These are phyloP conservation scores for Selenia dentaria DNA, from an alignment of 2,888 invertebrate species.

Conservation along the genomic window DNA sequence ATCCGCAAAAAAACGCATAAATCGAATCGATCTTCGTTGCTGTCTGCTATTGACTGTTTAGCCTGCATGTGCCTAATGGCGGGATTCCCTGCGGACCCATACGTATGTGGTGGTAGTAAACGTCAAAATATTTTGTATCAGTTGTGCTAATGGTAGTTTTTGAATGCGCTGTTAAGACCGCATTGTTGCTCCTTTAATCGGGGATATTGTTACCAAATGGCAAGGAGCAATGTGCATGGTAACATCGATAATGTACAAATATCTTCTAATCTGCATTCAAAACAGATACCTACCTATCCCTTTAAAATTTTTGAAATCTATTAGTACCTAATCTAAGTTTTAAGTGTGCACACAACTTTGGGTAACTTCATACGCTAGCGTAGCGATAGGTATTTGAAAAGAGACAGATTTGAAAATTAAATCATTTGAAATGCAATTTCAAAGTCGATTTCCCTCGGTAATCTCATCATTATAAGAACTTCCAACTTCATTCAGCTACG, in stretches of 20 bases:
- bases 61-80: constrained; percentile 58
- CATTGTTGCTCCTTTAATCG: constrained; percentile 65
- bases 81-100: constrained; percentile 72
- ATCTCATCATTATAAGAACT: constrained; percentile 16
- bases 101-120: constrained; percentile 67
- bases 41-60: constrained; percentile 68
- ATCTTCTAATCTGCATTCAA: no score
- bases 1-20: constrained; percentile 76
- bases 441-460: constrained; percentile 22
- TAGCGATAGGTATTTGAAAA: no score
- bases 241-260: no score
- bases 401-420: no score
- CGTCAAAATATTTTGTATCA: constrained; percentile 83
- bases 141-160: constrained; percentile 76
- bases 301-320: no score
- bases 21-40: constrained; percentile 81
- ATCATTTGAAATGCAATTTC: constrained; percentile 20
- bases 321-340: no score
- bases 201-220: constrained; percentile 70
- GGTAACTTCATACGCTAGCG: no score
- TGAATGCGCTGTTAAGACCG: constrained; percentile 66
- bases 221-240: no score
- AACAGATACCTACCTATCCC: no score
- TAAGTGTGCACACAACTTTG: no score
- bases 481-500: constrained; percentile 12